phyloP scores from a whole-genome alignment of 35 echinoderm and acorn worm species.

The Ophioderma brevispina region DNA sequence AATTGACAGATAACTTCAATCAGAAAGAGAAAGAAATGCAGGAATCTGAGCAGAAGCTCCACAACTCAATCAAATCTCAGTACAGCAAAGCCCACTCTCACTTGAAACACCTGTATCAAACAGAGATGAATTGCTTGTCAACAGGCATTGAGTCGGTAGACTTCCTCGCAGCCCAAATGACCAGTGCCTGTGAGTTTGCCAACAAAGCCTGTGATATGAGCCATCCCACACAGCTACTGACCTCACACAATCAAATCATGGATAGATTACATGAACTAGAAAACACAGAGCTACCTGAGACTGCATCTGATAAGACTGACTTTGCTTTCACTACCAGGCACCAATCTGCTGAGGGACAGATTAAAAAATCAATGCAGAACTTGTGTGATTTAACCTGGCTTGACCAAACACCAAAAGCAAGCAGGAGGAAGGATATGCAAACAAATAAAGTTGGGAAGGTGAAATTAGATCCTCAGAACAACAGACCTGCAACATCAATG shows the following conservation, averaged over 20 bases:
- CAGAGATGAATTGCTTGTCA: not conserved
- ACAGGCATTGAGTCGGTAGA: not conserved
- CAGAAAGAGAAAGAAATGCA: not conserved
- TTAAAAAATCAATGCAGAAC: not conserved
- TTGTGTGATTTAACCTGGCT: not conserved
- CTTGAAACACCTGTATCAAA: not conserved
- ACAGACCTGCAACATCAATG: not conserved
- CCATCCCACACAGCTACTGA: not conserved
- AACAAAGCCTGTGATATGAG: constrained; percentile 4
- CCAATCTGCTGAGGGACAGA: not conserved
- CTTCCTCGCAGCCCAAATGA: not conserved
- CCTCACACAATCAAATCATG: not conserved
- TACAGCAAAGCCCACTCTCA: not conserved
- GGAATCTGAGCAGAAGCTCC: not conserved
- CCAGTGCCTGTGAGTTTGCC: constrained; percentile 13
- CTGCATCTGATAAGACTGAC: not conserved
- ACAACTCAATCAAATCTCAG: not conserved
- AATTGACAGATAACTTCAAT: not conserved
- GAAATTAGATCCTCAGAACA: no score
- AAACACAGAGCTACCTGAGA: not conserved
- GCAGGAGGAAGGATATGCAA: no score
- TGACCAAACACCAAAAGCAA: no score
- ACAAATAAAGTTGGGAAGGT: no score
- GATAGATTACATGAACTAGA: not conserved
- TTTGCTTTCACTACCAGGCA: not conserved